Conservation (phyloP, 2,888 invertebrate genomes). For the Parnassius smintheus region DNA sequence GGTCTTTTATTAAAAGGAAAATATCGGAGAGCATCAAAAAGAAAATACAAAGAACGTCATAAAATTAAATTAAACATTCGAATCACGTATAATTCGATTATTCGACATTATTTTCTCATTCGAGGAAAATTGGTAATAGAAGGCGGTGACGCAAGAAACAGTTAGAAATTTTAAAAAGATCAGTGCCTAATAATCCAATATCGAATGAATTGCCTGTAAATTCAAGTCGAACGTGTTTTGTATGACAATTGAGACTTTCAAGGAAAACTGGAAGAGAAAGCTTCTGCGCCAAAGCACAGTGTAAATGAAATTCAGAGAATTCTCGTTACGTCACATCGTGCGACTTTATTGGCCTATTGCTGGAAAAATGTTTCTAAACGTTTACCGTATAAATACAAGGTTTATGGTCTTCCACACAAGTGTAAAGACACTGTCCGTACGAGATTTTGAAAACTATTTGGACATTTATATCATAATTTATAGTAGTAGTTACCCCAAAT, state of each 20-base stretch:
- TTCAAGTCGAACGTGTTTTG: constrained; percentile 67
- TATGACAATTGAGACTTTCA: constrained; percentile 42
- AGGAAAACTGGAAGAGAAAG: constrained; percentile 42
- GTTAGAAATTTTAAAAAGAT: background rate
- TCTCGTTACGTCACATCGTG: no score
- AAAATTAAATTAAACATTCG: constrained; percentile 51
- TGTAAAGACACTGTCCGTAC: no score
- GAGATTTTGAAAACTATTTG: no score
- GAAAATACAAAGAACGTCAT: background rate
- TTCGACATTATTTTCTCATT: constrained; percentile 64
- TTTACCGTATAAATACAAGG: no score
- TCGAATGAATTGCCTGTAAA: constrained; percentile 77
- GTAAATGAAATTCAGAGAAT: background rate
- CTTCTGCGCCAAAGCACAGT: constrained; percentile 37
- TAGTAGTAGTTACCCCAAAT: no score
- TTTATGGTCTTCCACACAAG: no score
- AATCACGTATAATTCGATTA: constrained; percentile 53
- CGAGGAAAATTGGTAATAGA: constrained; percentile 33
- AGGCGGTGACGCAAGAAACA: constrained; percentile 30
- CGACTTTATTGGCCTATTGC: no score
- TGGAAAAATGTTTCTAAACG: no score
- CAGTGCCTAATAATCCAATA: constrained; percentile 74
- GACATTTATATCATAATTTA: no score
- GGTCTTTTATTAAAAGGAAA: no score
- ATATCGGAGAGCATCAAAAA: no score